A percentile compares a stretch with the other conserved stretches of the same genome.
Evolutionary conservation across 2,113 vertebrate genomes (phyloP).

Genomic region (Acrocephalus arundinaceus): DNA sequence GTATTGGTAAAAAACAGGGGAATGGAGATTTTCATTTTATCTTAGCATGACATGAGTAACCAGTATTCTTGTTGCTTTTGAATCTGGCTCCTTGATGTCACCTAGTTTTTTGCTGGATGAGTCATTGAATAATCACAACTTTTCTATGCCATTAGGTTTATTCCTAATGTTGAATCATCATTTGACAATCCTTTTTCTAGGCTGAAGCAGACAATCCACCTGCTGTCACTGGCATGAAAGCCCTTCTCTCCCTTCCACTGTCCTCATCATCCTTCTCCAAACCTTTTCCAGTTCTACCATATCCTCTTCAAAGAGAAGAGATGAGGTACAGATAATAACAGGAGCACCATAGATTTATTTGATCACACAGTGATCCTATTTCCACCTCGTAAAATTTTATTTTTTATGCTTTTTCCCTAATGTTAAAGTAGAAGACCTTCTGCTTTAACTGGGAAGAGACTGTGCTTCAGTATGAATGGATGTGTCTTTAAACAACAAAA

Average conservation of each 20-base stretch:
- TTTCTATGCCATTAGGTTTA: background rate
- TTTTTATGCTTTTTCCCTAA: background rate
- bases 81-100: background rate
- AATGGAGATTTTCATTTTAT: background rate
- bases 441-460: background rate
- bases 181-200: background rate
- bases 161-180: background rate
- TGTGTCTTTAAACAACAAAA: background rate
- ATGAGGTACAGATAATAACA: background rate
- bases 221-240: background rate
- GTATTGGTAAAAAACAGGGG: background rate
- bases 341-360: background rate
- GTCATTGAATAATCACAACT: background rate
- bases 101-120: background rate
- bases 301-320: background rate
- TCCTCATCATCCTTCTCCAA: background rate
- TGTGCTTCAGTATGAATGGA: background rate
- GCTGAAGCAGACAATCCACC: background rate
- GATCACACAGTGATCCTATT: background rate
- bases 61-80: background rate
- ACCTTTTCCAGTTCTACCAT: background rate
- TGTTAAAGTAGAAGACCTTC: background rate
- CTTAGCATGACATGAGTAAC: rapidly evolving
- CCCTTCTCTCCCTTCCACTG: background rate
- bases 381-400: background rate